Percentiles rank a stretch among this genome's conserved stretches.
Evolutionary conservation across 2,888 invertebrate species (phyloP).

Genomic region (Drosophila stalkeri): DNA sequence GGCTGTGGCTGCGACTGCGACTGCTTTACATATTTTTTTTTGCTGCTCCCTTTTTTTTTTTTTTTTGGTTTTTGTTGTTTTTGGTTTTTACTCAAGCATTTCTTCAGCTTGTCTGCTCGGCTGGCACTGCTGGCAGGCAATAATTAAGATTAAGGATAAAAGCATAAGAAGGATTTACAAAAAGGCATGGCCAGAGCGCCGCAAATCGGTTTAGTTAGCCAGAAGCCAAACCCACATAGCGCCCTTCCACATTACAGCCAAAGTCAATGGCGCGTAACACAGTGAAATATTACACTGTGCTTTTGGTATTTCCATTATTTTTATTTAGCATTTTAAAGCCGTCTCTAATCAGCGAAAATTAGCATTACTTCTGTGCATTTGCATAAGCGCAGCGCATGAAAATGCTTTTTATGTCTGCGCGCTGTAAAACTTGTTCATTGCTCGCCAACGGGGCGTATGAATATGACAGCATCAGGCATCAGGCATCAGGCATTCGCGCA

Average conservation of each 20-base stretch:
- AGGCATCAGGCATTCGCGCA: conserved; percentile 19
- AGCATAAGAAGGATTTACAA: conserved; percentile 82
- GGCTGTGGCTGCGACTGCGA: conserved; percentile 16
- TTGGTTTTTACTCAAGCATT: conserved; percentile 34
- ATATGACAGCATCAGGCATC: conserved; percentile 57
- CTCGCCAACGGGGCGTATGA: conserved; percentile 60
- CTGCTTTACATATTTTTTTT: conserved; percentile 36
- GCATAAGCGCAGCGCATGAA: conserved; percentile 51
- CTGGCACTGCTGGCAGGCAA: conserved; percentile 68
- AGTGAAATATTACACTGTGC: conserved; percentile 66
- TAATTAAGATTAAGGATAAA: conserved; percentile 85
- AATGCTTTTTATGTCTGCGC: conserved; percentile 47
- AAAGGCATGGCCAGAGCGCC: conserved; percentile 36
- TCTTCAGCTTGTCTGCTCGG: conserved; percentile 48
- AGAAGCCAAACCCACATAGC: too few relatives aligned
- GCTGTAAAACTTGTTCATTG: conserved; percentile 42
- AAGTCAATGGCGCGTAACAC: conserved; percentile 77
- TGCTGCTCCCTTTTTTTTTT: conserved; percentile 10
- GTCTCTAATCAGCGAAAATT: conserved; percentile 71
- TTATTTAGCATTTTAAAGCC: conserved; percentile 13
- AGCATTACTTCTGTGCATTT: conserved; percentile 67
- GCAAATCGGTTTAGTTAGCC: conserved; percentile 75
- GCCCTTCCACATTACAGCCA: conserved; percentile 56
- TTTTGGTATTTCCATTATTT: conserved; percentile 20
- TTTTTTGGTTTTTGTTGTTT: conserved; percentile 10